These are phyloP conservation scores for Telenomus remus DNA, from an alignment of 1,140 invertebrate genomes.

Conservation along the genomic window DNA sequence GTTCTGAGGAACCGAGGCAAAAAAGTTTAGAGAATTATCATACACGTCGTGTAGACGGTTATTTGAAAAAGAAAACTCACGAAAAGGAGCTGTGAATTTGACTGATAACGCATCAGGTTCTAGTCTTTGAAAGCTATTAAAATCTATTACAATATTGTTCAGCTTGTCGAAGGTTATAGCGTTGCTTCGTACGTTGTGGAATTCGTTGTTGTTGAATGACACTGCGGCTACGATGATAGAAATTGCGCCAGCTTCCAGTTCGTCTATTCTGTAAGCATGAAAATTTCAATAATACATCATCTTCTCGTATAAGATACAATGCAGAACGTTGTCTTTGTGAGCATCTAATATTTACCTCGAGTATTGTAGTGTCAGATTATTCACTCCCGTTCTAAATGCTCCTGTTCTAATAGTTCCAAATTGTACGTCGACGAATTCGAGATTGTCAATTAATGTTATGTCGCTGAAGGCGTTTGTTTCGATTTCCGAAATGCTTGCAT, in stretches of 20 bases:
- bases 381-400: constrained; percentile 80
- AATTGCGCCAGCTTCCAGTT: constrained; percentile 79
- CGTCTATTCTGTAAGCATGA: constrained; percentile 77
- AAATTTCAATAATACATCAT: constrained; percentile 10
- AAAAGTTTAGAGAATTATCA: constrained; percentile 76
- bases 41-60: constrained; percentile 78
- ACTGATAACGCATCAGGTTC: constrained; percentile 76
- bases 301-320: no score
- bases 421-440: constrained; percentile 79
- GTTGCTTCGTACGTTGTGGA: constrained; percentile 75
- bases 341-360: constrained; percentile 77
- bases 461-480: constrained; percentile 80
- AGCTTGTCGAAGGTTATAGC: constrained; percentile 79
- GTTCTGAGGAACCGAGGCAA: constrained; percentile 74
- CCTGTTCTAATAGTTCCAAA: constrained; percentile 76
- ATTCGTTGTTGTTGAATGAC: constrained; percentile 78
- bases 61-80: constrained; percentile 78
- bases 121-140: constrained; percentile 79
- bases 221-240: constrained; percentile 79
- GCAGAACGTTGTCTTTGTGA: no score
- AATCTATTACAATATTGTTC: constrained; percentile 79
- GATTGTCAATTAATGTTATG: constrained; percentile 78
- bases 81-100: constrained; percentile 66
- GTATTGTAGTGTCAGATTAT: constrained; percentile 80
- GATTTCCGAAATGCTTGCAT: constrained; percentile 78